Percentiles rank a stretch among this genome's conserved stretches.
These are phyloP conservation scores for Micromys minutus DNA, from an alignment of 2,113 vertebrate genomes.

Conservation along the genomic window DNA sequence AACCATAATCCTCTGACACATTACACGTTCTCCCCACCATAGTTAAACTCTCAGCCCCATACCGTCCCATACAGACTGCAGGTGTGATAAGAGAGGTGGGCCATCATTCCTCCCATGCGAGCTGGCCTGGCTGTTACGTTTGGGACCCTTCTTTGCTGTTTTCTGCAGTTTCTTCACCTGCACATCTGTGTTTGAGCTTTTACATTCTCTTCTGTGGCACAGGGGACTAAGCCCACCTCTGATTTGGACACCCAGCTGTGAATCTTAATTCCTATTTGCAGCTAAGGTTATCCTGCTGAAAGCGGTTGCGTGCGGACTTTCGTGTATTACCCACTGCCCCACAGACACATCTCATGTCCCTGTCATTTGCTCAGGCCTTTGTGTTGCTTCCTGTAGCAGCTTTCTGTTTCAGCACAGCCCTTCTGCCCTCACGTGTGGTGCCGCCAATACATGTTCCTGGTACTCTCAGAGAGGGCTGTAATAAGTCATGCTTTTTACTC, in stretches of 20 bases:
- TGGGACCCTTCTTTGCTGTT: background rate
- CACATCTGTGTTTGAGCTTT: background rate
- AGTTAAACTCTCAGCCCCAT: background rate
- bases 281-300: background rate
- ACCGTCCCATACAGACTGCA: background rate
- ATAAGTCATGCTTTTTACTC: background rate
- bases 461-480: background rate
- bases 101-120: fast-evolving
- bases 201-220: background rate
- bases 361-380: background rate
- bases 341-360: background rate
- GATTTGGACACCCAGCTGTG: background rate
- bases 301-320: background rate
- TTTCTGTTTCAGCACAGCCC: background rate
- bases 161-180: background rate
- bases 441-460: background rate
- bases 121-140: background rate
- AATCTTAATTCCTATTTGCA: background rate
- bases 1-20: background rate
- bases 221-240: too few relatives aligned
- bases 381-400: background rate
- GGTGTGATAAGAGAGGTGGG: background rate
- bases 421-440: background rate
- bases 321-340: background rate
- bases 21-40: background rate